phyloP scores from a whole-genome alignment of 2,888 invertebrate genomes.

The Danaus chrysippus region DNA sequence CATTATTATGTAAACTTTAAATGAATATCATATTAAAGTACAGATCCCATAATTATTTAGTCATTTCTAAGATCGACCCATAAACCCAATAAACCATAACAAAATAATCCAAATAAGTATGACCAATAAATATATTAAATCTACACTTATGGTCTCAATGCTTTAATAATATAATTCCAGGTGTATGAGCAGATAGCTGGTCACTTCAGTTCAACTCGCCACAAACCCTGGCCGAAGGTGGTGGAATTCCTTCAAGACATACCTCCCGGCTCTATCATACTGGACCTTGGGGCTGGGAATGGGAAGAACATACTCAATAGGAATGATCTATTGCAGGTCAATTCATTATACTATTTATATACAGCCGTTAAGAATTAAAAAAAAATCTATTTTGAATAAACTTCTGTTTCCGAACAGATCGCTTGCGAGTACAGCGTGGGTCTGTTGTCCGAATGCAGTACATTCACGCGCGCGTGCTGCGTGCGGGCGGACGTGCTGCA shows the following conservation, averaged over 20 bases:
- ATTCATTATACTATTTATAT: not conserved
- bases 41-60: too few species aligned
- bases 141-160: too few species aligned
- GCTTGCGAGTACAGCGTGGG: constrained; percentile 82
- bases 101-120: too few species aligned
- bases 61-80: too few species aligned
- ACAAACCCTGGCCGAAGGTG: constrained; percentile 96
- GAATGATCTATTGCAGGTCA: constrained; percentile 80
- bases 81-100: too few species aligned
- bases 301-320: constrained; percentile 93
- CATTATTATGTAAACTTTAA: too few species aligned
- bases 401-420: constrained; percentile 78
- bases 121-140: too few species aligned
- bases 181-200: constrained; percentile 96
- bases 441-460: constrained; percentile 51
- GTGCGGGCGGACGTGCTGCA: constrained; percentile 87
- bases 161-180: constrained; percentile 49
- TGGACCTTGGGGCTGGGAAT: constrained; percentile 98
- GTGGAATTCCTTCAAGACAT: constrained; percentile 86
- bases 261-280: constrained; percentile 82
- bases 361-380: not conserved
- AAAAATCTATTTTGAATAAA: too few species aligned
- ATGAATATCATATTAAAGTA: too few species aligned
- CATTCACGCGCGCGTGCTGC: constrained; percentile 75
- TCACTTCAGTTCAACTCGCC: constrained; percentile 97